Conservation (phyloP, 2,888 invertebrate species). For the Octodonta nipae region DNA sequence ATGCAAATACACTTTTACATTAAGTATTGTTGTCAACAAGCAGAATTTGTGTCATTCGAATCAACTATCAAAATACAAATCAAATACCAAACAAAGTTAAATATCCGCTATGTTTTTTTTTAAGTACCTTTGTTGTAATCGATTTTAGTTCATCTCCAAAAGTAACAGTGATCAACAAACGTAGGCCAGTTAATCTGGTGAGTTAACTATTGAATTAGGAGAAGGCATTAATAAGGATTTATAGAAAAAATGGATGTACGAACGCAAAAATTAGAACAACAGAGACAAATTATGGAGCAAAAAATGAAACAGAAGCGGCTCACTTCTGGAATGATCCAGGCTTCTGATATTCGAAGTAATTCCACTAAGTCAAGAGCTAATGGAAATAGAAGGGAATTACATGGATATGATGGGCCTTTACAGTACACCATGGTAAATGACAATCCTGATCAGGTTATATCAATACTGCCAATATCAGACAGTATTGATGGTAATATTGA, state of each 20-base stretch:
- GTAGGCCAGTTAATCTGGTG: slow-evolving; percentile 4
- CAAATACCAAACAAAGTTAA: too few species aligned
- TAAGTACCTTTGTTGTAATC: slow-evolving; percentile 1
- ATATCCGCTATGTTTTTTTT: neutral
- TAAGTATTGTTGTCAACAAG: too few species aligned
- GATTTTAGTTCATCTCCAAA: slow-evolving; percentile 17
- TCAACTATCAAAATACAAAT: too few species aligned
- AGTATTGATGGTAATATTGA: slow-evolving; percentile 27
- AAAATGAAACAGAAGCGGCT: slow-evolving; percentile 79
- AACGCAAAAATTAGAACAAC: slow-evolving; percentile 77
- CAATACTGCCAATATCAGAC: slow-evolving; percentile 28
- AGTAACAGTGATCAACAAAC: slow-evolving; percentile 21
- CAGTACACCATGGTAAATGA: slow-evolving; percentile 71
- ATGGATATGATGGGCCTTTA: slow-evolving; percentile 76
- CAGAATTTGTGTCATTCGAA: too few species aligned
- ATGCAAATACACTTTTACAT: too few species aligned
- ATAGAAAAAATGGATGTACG: slow-evolving; percentile 37
- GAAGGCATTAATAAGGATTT: slow-evolving; percentile 5
- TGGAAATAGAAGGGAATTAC: slow-evolving; percentile 51
- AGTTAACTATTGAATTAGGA: too few species aligned
- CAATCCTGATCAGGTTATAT: slow-evolving; percentile 58
- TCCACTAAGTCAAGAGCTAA: slow-evolving; percentile 53
- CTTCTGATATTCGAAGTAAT: slow-evolving; percentile 63
- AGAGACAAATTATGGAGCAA: slow-evolving; percentile 79
- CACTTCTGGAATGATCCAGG: slow-evolving; percentile 73